Base-by-base conservation (phyloP, 35 echinoderm and acorn worm species). In the Apostichopus japonicus region DNA sequence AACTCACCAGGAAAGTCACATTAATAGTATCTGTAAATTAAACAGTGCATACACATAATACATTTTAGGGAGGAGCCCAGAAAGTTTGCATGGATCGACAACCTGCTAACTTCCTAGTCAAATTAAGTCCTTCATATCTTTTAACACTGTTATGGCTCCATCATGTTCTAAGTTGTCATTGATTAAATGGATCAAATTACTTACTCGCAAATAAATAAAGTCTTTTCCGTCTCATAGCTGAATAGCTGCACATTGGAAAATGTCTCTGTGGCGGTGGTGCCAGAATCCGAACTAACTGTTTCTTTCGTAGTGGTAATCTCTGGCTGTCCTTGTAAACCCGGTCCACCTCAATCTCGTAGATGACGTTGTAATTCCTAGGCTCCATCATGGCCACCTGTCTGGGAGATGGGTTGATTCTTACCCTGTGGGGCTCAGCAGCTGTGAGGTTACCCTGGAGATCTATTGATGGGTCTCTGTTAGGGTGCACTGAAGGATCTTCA, bases 231-330 rank as follows among this genome's bases (percentile, higher is more conserved):
- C 23, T 89, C 86, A 89, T 16, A 14, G 86, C 86, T 27, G 86
- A 89, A 73, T 89, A 89, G 53, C 86, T 89, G 27, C 86, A 89
- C 86, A 89, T 89, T 33, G 86, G 86, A 9, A 89, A 89, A 67
- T 67, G 63, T 15, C 86, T 89, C 24, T 89, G 86, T 73, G 86
- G 86, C 0, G 86, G 86, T 5, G 86, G 86, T 67, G 63, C 86
- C 23, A 89, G 86, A 7, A 89, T 21, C 23, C 63, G 71, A 4
- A 89, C 22, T 5, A 72, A 53, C 44, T 89, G 4, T 52, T 63
- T 63, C 17, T 73, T 72, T 23, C 5, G 17, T 24, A 91, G 16
- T 4, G 71, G 24, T 56, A 78, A 56, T 77, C 73, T 33, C n/a
- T 79, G 4, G 22, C 72, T 78, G 6, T 91, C 19, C 73, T 91